A percentile compares a stretch with the other conserved stretches of the same genome.
Conservation (phyloP, 2,888 invertebrate genomes). For the Fragum whitleyi region DNA sequence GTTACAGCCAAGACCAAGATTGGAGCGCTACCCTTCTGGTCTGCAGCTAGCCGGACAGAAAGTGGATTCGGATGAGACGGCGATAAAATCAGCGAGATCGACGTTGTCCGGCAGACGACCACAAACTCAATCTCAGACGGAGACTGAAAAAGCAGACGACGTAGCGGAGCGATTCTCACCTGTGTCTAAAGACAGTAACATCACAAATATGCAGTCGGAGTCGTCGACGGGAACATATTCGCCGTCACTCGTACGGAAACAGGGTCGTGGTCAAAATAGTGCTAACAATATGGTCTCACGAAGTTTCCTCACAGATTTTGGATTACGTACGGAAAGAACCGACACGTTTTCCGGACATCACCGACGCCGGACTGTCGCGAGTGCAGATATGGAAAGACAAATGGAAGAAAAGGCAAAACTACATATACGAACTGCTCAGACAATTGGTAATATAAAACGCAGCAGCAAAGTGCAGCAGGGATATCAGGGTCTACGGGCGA, state of each 20-base stretch:
- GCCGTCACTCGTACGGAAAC: constrained; percentile 36
- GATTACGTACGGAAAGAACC: constrained; percentile 57
- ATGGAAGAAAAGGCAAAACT: constrained; percentile 63
- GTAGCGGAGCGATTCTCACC: background rate
- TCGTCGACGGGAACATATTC: constrained; percentile 20
- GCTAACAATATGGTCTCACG: constrained; percentile 41
- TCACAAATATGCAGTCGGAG: background rate
- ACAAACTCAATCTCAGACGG: background rate
- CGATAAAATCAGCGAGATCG: constrained; percentile 27
- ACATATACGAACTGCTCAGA: constrained; percentile 68
- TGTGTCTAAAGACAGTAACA: constrained; percentile 15
- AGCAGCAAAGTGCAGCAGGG: constrained; percentile 65
- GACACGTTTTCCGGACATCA: constrained; percentile 70
- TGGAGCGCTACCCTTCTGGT: constrained; percentile 59
- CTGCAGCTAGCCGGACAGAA: constrained; percentile 65
- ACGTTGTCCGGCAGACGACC: constrained; percentile 16
- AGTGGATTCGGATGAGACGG: constrained; percentile 46
- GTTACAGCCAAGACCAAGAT: constrained; percentile 38
- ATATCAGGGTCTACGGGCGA: constrained; percentile 58
- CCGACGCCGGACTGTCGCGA: constrained; percentile 43
- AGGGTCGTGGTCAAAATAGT: constrained; percentile 33
- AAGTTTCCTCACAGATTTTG: constrained; percentile 69
- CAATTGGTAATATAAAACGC: constrained; percentile 59
- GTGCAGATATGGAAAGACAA: constrained; percentile 57
- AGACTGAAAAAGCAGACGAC: constrained; percentile 8